Evolutionary conservation across 2,797 vertebrate genomes (phyloP), one percentile per base, ranked within the genome.

Genomic region (Cygnus olor): DNA sequence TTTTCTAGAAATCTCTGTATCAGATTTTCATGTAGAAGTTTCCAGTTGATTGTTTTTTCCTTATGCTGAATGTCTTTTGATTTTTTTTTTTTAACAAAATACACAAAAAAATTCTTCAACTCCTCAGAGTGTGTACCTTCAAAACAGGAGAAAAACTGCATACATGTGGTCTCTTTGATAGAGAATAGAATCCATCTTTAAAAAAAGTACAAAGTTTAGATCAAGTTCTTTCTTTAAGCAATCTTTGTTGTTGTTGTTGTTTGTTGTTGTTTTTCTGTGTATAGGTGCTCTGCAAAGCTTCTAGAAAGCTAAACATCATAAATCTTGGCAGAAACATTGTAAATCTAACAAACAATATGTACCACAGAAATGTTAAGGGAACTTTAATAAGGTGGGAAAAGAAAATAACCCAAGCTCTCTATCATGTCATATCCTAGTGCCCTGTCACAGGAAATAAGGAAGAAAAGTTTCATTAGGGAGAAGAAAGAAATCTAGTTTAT

Each of bases 91-190:
- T 61, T 49, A n/a, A 44, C 5, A 51, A 83, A 79, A 30, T 61
- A 40, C 68, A 27, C 22, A 84, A 66, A 79, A 84, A 34, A 84
- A 34, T 58, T 53, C 6, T n/a, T 69, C 57, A 32, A 6, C 28
- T 14, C 12, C 51, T 0, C 1, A 28, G 36, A 78, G 28, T 17
- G 9, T 1, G 0, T 72, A 49, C 6, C 21, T 83, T 79, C 49
- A 64, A 74, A 79, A 36, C 36, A 57, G n/a, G 25, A n/a, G 34
- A 42, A 54, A 90, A 53, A 51, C 27, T 72, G 20, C 8, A 8
- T 72, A 14, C 14, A 13, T 70, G 40, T 44, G 2, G 12, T 80
- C 69, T 76, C 25, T 56, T 45, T 53, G 28, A 40, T 17, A 69
- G 13, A 80, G 21, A 15, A 76, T 56, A 30, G 30, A 71, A 49